Base-by-base conservation (phyloP, 2,797 vertebrate genomes). In the Denticeps clupeoides region DNA sequence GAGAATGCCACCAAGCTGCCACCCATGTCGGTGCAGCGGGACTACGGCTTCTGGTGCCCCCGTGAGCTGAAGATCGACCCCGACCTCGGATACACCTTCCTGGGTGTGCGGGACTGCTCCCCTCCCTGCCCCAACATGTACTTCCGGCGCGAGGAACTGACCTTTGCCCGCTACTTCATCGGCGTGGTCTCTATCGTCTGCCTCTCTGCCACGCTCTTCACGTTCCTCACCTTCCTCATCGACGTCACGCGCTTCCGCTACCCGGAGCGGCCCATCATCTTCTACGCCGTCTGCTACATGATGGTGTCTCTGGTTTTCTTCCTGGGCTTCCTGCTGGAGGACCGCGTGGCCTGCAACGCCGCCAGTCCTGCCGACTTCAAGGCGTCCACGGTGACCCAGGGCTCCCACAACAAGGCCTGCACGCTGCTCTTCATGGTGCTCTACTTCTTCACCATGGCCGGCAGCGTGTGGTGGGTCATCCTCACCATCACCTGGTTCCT, bases 401-500 rank as follows among this genome's bases (percentile, higher is more conserved):
- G 94, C 58, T 98, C 94, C 13, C 94, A 98, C 72, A 97, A 97
- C 73, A 97, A 97, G 75, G 86, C 80, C 1, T 96, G 93, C 67
- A 98, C 93, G 32, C 81, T 98, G 70, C 87, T 96, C 67, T 98
- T 98, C 77, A 96, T 96, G 92, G 86, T 95, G 37, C 84, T 97
- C 25, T 98, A 97, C 73, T 98, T 98, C 84, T 98, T 98, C 73
- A 97, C 92, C 69, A 95, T 95, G 93, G 92, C 94, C 1, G 94
- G 94, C 74, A 96, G 90, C 1, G 82, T 93, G 19, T 98, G 94
- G 94, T 98, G 94, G 94, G 94, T 97, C 58, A 90, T 98, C 50
- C 88, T 98, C n/a, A 97, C 94, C 63, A 88, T 97, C 73, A 97
- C 94, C 1, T 98, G 93, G 93, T 97, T 98, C 74, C 76, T 98